phyloP scores from a whole-genome alignment of 2,888 invertebrate species.

The Brachycybe producta region DNA sequence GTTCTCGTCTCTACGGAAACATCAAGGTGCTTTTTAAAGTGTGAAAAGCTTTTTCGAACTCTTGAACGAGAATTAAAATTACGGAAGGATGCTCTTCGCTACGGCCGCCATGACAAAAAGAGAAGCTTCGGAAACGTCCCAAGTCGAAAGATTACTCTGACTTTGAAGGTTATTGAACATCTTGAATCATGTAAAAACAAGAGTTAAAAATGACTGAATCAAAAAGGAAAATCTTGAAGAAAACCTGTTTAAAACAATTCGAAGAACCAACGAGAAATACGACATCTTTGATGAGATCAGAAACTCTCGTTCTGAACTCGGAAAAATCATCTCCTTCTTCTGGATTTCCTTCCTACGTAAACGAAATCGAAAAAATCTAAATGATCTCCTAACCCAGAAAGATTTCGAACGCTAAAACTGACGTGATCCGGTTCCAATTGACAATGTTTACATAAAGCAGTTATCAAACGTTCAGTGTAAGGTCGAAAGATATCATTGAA shows the following conservation, averaged over 20 bases:
- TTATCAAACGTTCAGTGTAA: slow-evolving; percentile 77
- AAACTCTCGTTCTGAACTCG: slow-evolving; percentile 70
- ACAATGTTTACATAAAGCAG: slow-evolving; percentile 78
- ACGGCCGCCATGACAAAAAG: slow-evolving; percentile 90
- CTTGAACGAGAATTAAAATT: slow-evolving; percentile 35
- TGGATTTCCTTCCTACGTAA: slow-evolving; percentile 52
- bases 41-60: background rate
- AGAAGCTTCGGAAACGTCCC: slow-evolving; percentile 89
- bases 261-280: slow-evolving; percentile 91
- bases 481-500: slow-evolving; percentile 75
- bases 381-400: background rate
- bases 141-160: slow-evolving; percentile 51
- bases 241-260: slow-evolving; percentile 79
- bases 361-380: background rate
- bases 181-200: slow-evolving; percentile 25
- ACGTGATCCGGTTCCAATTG: slow-evolving; percentile 91
- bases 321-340: slow-evolving; percentile 74
- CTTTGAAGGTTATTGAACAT: slow-evolving; percentile 47
- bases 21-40: background rate
- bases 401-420: slow-evolving; percentile 27
- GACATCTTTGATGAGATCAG: slow-evolving; percentile 89
- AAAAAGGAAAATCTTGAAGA: background rate
- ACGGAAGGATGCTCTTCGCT: slow-evolving; percentile 89
- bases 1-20: slow-evolving; percentile 45
- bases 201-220: slow-evolving; percentile 6